A percentile compares a stretch with the other conserved stretches of the same genome.
These are phyloP conservation scores for Pycnonotus jocosus DNA, from an alignment of 2,113 vertebrate species.

Conservation along the genomic window DNA sequence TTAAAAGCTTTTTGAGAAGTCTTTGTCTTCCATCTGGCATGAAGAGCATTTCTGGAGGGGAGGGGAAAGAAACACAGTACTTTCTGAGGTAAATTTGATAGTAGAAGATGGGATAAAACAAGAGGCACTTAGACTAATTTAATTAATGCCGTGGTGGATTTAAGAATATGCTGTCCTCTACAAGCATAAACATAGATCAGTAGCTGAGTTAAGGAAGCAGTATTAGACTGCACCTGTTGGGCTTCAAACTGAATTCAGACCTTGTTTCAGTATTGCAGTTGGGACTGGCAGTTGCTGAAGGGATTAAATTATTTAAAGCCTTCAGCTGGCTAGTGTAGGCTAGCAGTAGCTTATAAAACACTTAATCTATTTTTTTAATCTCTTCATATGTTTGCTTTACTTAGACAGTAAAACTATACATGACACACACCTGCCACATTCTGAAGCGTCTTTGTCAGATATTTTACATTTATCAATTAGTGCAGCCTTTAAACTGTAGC, in stretches of 20 bases:
- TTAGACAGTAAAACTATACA: slow-evolving; percentile 67
- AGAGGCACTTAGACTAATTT: slow-evolving; percentile 61
- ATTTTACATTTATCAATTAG: slow-evolving; percentile 51
- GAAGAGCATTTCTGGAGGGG: slow-evolving; percentile 23
- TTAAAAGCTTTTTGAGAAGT: background rate
- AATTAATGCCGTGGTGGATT: slow-evolving; percentile 60
- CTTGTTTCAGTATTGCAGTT: slow-evolving; percentile 76
- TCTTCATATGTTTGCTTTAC: slow-evolving; percentile 78
- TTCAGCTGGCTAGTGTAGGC: slow-evolving; percentile 81
- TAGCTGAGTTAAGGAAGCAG: slow-evolving; percentile 52
- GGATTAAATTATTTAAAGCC: slow-evolving; percentile 87
- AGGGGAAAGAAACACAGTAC: background rate
- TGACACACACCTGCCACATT: slow-evolving; percentile 67
- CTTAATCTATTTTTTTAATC: slow-evolving; percentile 82
- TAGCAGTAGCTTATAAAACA: slow-evolving; percentile 77
- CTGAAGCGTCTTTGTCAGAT: slow-evolving; percentile 60
- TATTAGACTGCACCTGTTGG: slow-evolving; percentile 77
- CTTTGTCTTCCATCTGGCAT: slow-evolving; percentile 26
- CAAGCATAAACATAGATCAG: slow-evolving; percentile 58
- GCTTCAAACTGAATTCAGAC: slow-evolving; percentile 74
- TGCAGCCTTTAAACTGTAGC: slow-evolving; percentile 8
- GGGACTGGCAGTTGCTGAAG: slow-evolving; percentile 80
- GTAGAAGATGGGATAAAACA: slow-evolving; percentile 49
- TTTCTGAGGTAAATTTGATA: slow-evolving; percentile 56
- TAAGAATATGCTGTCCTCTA: slow-evolving; percentile 53